phyloP scores from a whole-genome alignment of 2,113 vertebrate genomes.

The Leptodactylus fuscus region DNA sequence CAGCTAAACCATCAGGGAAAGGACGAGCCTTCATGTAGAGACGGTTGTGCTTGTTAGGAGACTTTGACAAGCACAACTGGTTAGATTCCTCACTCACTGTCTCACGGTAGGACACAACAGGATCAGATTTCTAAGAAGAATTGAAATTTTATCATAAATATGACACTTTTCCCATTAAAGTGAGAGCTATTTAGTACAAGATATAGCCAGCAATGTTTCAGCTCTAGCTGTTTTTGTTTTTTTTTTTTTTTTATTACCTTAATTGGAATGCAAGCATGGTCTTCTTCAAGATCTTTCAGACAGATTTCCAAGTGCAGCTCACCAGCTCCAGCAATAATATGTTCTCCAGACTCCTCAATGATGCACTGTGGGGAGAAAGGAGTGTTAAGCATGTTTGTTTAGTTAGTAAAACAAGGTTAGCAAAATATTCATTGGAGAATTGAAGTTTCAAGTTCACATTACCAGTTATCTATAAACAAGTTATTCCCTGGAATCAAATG shows the following conservation, averaged over 20 bases:
- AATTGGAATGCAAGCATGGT: conserved; percentile 70
- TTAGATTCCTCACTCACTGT: conserved; percentile 84
- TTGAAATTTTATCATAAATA: not conserved
- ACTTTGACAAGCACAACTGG: conserved; percentile 90
- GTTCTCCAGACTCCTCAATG: conserved; percentile 69
- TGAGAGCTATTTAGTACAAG: too few species aligned
- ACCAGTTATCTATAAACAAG: too few species aligned
- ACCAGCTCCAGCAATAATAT: conserved; percentile 70
- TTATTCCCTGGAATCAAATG: not conserved
- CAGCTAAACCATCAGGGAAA: conserved; percentile 86
- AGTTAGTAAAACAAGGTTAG: too few species aligned
- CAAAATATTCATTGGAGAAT: too few species aligned
- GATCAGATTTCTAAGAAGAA: conserved; percentile 88
- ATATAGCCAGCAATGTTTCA: too few species aligned
- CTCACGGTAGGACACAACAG: conserved; percentile 95
- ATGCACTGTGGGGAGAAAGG: conserved; percentile 58
- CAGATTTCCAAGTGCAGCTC: conserved; percentile 74
- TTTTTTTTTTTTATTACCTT: conserved; percentile 62
- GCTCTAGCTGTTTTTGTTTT: too few species aligned
- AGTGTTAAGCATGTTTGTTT: too few species aligned
- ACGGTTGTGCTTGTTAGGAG: conserved; percentile 97
- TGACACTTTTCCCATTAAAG: too few species aligned
- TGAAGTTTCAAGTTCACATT: too few species aligned
- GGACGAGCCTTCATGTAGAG: conserved; percentile 93
- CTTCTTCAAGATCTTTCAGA: conserved; percentile 73